Conservation (phyloP, 2,797 vertebrate genomes). For the Spinus pinus region DNA sequence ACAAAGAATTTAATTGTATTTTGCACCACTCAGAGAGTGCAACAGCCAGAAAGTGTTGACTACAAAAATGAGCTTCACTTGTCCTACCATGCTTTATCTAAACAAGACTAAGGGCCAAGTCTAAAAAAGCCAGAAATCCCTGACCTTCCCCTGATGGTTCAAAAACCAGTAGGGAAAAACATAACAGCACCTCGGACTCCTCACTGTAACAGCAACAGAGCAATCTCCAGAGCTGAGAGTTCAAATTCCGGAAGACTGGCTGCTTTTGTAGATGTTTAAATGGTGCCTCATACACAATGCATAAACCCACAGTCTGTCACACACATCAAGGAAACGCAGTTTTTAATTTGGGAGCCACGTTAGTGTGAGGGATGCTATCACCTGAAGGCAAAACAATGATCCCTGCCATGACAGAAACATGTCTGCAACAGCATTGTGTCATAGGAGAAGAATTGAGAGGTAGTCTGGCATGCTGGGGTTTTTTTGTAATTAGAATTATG, state of each 20-base stretch:
- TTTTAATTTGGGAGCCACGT: not conserved
- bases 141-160: not conserved
- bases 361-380: not conserved
- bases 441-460: not conserved
- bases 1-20: not conserved
- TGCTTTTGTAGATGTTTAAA: not conserved
- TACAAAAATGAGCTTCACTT: not conserved
- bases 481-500: not conserved
- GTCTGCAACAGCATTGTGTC: not conserved
- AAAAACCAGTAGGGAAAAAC: not conserved
- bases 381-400: not conserved
- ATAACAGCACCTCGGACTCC: not conserved
- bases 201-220: not conserved
- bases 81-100: not conserved
- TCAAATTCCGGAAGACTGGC: not conserved
- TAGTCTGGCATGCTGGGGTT: fast-evolving
- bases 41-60: not conserved
- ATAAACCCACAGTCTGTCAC: not conserved
- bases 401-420: not conserved
- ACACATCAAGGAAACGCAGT: not conserved
- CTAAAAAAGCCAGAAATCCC: not conserved
- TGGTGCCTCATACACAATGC: not conserved
- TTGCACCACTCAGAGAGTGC: not conserved
- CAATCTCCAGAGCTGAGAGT: not conserved
- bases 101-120: not conserved